Percentiles rank a stretch among this genome's conserved stretches.
phyloP scores from a whole-genome alignment of 2,797 vertebrate genomes.

The Aeoliscus strigatus region DNA sequence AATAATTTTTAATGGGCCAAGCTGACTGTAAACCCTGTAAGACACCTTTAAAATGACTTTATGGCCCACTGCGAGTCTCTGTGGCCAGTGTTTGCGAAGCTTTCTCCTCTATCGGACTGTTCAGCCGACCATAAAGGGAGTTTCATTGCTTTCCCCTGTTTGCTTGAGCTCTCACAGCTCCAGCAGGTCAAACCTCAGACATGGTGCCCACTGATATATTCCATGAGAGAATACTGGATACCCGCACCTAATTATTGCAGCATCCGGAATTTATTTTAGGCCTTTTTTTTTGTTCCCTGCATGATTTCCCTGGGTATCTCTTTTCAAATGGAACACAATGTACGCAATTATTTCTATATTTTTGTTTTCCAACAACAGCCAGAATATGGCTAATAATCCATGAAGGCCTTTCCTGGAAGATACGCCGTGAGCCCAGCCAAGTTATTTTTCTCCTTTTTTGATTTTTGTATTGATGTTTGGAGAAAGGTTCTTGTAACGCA shows the following conservation, averaged over 20 bases:
- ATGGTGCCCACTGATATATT: slow-evolving; percentile 71
- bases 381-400: slow-evolving; percentile 65
- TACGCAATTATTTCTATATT: slow-evolving; percentile 72
- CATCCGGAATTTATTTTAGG: slow-evolving; percentile 58
- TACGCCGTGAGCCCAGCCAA: slow-evolving; percentile 43
- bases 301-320: slow-evolving; percentile 77
- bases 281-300: slow-evolving; percentile 66
- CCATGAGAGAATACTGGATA: slow-evolving; percentile 72
- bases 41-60: slow-evolving; percentile 12
- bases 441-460: slow-evolving; percentile 36
- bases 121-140: slow-evolving; percentile 39
- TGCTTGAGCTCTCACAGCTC: slow-evolving; percentile 46
- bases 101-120: slow-evolving; percentile 31
- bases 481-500: slow-evolving; percentile 31
- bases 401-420: slow-evolving; percentile 40
- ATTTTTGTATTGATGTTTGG: slow-evolving; percentile 42
- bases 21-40: too few species aligned
- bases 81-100: slow-evolving; percentile 40
- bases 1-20: too few species aligned
- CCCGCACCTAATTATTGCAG: slow-evolving; percentile 77
- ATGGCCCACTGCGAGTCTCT: slow-evolving; percentile 8
- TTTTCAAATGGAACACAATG: slow-evolving; percentile 77
- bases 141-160: slow-evolving; percentile 46
- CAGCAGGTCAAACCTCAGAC: slow-evolving; percentile 58
- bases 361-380: slow-evolving; percentile 64